Conservation (phyloP, 2,888 invertebrate genomes). For the Dynastes hyllus region DNA sequence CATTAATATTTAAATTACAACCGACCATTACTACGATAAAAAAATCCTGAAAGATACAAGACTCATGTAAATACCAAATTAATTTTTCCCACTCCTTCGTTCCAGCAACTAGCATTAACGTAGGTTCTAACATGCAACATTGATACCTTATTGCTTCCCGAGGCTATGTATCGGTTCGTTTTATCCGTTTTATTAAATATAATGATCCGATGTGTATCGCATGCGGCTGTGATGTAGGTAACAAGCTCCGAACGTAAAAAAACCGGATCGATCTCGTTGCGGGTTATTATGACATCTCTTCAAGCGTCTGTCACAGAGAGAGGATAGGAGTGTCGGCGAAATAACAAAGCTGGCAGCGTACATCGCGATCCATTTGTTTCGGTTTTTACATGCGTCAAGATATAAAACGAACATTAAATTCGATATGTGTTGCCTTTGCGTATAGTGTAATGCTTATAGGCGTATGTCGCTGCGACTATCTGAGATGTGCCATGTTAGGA, state of each 20-base stretch:
- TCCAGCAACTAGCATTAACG: no score
- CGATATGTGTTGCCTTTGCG: neutral
- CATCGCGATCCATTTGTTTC: constrained; percentile 32
- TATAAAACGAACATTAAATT: constrained; percentile 31
- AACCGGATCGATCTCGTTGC: constrained; percentile 27
- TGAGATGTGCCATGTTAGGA: constrained; percentile 2
- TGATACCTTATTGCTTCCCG: neutral
- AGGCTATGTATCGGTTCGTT: constrained; percentile 1
- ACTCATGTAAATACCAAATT: no score
- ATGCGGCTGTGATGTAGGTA: constrained; percentile 10
- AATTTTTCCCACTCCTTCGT: no score
- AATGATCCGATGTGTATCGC: constrained; percentile 9
- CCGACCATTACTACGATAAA: no score
- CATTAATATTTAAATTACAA: no score
- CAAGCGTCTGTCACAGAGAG: constrained; percentile 18
- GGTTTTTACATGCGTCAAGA: constrained; percentile 28
- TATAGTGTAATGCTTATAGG: neutral
- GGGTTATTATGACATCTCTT: constrained; percentile 42
- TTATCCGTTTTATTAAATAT: constrained; percentile 24
- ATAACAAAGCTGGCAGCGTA: constrained; percentile 23
- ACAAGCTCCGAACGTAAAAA: constrained; percentile 1
- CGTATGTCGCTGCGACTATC: neutral
- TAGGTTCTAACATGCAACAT: no score
- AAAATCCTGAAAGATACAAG: no score
- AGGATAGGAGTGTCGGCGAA: constrained; percentile 14